Base-by-base conservation (phyloP, 2,113 vertebrate genomes). In the Scortum barcoo region DNA sequence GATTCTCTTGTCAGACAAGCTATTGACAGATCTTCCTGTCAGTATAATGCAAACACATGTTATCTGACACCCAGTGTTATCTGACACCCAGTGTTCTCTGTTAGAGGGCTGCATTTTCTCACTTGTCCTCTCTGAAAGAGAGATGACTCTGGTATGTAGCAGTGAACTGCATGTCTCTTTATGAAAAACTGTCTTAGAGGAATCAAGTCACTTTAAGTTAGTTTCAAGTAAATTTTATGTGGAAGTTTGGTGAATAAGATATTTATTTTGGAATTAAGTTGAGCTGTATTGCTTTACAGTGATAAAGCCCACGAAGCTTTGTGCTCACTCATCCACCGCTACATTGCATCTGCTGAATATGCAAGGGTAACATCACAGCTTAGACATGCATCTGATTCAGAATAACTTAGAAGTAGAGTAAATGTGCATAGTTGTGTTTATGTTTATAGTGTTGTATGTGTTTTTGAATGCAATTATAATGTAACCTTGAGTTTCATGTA, bases 21-120 rank as follows among this genome's bases (percentile, higher is more conserved):
- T 83, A 87, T 71, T 88, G 83, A 90, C 72, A 46, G 36, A 61
- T 56, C 57, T 42, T 66, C 48, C 20, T 60, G 22, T 53, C 30
- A 63, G 42, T 40, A 19, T 30, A 66, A 54, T 76, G 67, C 69
- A 78, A 51, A 67, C 11, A 11, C 69, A 80, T 68, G 67, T 57
- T n/a, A n/a, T n/a, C n/a, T n/a, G n/a, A n/a, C n/a, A n/a, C n/a
- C n/a, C n/a, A n/a, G n/a, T n/a, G n/a, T n/a, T n/a, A 48, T 58
- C 57, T 83, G 42, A 78, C 54, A 70, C 67, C 9, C 30, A 16
- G n/a, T 62, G 51, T 60, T 13, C 19, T 68, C 13, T 54, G 28
- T 67, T 12, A 42, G 54, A 66, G 57, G 22, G 38, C 38, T 6
- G 20, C 69, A 42, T 42, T 38, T 7, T 51, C 44, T n/a, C n/a